Evolutionary conservation across 2,113 vertebrate genomes (phyloP), one percentile per base, ranked within the genome.

Genomic region (Lagopus muta): DNA sequence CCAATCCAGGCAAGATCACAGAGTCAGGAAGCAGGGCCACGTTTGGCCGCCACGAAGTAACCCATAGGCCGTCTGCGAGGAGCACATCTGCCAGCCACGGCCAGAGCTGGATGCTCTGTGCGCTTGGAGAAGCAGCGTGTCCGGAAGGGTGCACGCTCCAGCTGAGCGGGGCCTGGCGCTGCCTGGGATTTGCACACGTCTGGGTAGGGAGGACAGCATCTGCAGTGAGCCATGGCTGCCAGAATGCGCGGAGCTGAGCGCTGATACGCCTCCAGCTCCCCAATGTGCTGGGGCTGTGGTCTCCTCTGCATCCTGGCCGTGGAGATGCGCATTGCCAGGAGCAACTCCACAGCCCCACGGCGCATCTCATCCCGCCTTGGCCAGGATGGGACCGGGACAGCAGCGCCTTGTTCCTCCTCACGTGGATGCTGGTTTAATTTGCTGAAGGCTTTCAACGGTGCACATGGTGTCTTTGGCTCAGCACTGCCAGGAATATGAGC

Each of bases 261-360:
- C 83, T 73, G 90, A 95, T 18, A 65, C 45, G 16, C 30, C 62
- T 72, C 89, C 84, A 91, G 70, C 70, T 87, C 66, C 66, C 55
- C 0, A 0, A 4, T 82, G 58, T 0, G 0, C 28, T 0, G 1
- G 32, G 62, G 19, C 40, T 76, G 77, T 60, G 70, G 74, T 38
- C 84, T 64, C 34, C 64, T 77, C 1, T 3, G 0, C 32, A 6
- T 32, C 43, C 45, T 34, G 87, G 77, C 64, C 0, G 1, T 11
- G 1, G 1, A 55, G 65, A 64, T 1, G 4, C 69, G 10, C 2
- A 4, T 30, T 91, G 40, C 89, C 78, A 89, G 71, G 48, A 73
- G 71, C 0, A 0, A 34, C 28, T 8, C 0, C 1, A 42, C 18
- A 1, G 8, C 38, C 3, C 27, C 3, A 1, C 0, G 1, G 20